Base-by-base conservation (phyloP, 30 jellyfish, hydroid and myxozoan species). In the Turritopsis rubra region DNA sequence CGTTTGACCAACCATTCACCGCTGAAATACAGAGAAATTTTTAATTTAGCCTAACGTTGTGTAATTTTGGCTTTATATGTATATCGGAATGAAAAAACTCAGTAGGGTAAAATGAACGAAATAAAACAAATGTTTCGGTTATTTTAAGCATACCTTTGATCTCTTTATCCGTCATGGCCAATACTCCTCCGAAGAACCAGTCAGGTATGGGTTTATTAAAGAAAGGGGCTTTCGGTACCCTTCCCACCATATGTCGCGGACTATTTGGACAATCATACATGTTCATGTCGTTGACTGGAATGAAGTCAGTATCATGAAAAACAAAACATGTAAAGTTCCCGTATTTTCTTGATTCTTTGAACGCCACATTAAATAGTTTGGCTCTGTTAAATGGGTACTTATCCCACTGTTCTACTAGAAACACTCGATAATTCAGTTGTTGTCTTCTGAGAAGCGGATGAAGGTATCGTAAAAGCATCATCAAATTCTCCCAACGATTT, bases 1-100 rank as follows among this genome's bases (percentile, higher is more conserved):
- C 9, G 29, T 66, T 66, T 66, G 76, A 66, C 76, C 76, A 66
- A 66, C 76, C 76, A 66, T 66, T 66, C 16, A 66, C 29, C 17
- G 5, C n/a, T n/a, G n/a, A n/a, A n/a, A n/a, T n/a, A n/a, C n/a
- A n/a, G n/a, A n/a, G n/a, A n/a, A n/a, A n/a, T n/a, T n/a, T n/a
- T n/a, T n/a, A n/a, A n/a, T n/a, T n/a, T n/a, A n/a, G n/a, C n/a
- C n/a, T n/a, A n/a, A n/a, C n/a, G n/a, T n/a, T n/a, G n/a, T n/a
- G n/a, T n/a, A n/a, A n/a, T n/a, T n/a, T n/a, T n/a, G n/a, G n/a
- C n/a, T n/a, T n/a, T n/a, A n/a, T n/a, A n/a, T n/a, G n/a, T n/a
- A n/a, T n/a, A n/a, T n/a, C n/a, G n/a, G n/a, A n/a, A n/a, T n/a
- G n/a, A n/a, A n/a, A n/a, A n/a, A n/a, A n/a, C n/a, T n/a, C n/a